A percentile compares a stretch with the other conserved stretches of the same genome.
Conservation (phyloP, 2,113 vertebrate genomes). For the Boleophthalmus pectinirostris region DNA sequence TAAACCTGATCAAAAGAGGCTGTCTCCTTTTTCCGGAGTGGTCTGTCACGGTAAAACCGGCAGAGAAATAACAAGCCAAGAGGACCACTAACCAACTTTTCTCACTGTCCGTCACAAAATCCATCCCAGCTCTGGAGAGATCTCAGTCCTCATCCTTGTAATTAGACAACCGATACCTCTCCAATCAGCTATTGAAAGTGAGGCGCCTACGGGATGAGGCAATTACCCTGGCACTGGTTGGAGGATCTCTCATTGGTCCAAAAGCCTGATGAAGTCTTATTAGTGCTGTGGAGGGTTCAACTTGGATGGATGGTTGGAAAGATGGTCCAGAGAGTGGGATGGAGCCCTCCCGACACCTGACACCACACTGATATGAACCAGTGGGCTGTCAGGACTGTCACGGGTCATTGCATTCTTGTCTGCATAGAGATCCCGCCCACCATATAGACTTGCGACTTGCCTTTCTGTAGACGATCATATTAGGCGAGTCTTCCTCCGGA, state of each 20-base stretch:
- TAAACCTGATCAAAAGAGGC: slow-evolving; percentile 47
- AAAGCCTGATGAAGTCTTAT: slow-evolving; percentile 42
- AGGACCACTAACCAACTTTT: slow-evolving; percentile 24
- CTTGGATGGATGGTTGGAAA: slow-evolving; percentile 17
- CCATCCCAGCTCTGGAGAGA: slow-evolving; percentile 33
- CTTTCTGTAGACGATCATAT: slow-evolving; percentile 97
- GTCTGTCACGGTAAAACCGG: slow-evolving; percentile 6
- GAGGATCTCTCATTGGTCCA: slow-evolving; percentile 37
- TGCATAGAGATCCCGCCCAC: background rate
- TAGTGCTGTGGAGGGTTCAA: slow-evolving; percentile 35
- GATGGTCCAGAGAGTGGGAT: slow-evolving; percentile 11
- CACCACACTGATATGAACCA: slow-evolving; percentile 40
- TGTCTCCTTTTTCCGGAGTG: slow-evolving; percentile 17
- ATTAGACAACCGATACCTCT: slow-evolving; percentile 51
- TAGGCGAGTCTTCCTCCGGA: slow-evolving; percentile 92
- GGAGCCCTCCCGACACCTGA: slow-evolving; percentile 36
- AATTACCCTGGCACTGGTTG: slow-evolving; percentile 55
- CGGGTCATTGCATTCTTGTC: slow-evolving; percentile 32
- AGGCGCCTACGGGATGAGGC: slow-evolving; percentile 42
- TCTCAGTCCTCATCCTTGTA: slow-evolving; percentile 39
- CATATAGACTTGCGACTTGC: slow-evolving; percentile 70
- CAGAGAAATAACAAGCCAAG: slow-evolving; percentile 44
- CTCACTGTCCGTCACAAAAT: slow-evolving; percentile 31
- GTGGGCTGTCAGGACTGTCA: slow-evolving; percentile 36
- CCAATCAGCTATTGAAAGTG: slow-evolving; percentile 54